phyloP scores from a whole-genome alignment of 2,888 invertebrate species.

The Ornithoptera priamus region DNA sequence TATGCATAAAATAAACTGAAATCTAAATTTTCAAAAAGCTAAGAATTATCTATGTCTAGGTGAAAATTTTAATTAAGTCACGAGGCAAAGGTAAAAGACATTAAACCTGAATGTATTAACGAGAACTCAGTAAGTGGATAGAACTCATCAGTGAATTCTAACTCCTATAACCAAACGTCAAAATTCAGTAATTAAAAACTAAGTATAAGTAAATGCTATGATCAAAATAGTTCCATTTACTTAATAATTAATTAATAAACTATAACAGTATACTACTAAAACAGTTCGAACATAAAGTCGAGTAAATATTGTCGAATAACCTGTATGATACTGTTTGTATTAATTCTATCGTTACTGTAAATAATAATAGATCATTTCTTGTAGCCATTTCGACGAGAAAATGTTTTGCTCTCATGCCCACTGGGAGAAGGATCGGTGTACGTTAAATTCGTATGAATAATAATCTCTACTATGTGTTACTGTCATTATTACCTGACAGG shows the following conservation, averaged over 20 bases:
- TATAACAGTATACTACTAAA: not conserved
- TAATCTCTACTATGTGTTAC: no score
- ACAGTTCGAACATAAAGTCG: not conserved
- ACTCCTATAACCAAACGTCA: not conserved
- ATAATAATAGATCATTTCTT: no score
- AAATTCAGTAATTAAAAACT: not conserved
- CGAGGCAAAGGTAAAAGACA: not conserved
- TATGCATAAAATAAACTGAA: not conserved
- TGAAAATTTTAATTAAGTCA: not conserved
- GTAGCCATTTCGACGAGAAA: no score
- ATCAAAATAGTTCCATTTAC: not conserved
- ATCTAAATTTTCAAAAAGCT: not conserved
- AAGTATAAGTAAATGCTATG: not conserved
- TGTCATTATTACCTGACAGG: no score
- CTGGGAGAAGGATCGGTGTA: no score
- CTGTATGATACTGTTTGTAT: no score
- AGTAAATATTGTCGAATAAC: not conserved
- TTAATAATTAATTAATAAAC: not conserved
- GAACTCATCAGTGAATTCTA: not conserved
- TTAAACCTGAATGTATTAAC: not conserved
- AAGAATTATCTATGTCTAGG: not conserved
- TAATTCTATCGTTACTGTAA: no score
- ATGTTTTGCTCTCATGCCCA: no score
- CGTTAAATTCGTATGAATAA: no score
- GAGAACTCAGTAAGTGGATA: not conserved